phyloP scores from a whole-genome alignment of 2,888 invertebrate species.

The Chrysodeixis includens region DNA sequence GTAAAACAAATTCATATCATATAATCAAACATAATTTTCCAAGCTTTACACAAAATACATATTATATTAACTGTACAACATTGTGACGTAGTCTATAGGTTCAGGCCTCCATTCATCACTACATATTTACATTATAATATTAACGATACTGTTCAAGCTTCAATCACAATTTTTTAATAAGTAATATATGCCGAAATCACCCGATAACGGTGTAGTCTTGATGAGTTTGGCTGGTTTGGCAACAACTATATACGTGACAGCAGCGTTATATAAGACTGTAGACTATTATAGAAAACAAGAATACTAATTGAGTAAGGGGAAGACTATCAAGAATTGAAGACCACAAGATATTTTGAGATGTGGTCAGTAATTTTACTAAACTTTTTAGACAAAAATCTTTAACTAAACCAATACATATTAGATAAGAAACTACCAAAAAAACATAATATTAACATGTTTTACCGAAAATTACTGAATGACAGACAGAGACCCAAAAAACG shows the following conservation, averaged over 20 bases:
- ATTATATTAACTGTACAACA: conserved; percentile 62
- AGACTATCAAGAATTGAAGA: neutral
- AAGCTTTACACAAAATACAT: conserved; percentile 74
- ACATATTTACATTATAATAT: conserved; percentile 80
- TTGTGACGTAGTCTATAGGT: conserved; percentile 81
- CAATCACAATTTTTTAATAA: conserved; percentile 73
- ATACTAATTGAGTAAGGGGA: neutral
- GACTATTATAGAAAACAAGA: neutral
- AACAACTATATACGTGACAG: conserved; percentile 23
- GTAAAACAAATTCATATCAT: conserved; percentile 74
- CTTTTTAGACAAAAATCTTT: neutral
- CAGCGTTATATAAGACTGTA: neutral
- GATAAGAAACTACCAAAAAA: neutral
- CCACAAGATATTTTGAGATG: neutral
- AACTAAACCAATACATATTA: neutral
- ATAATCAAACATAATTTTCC: conserved; percentile 81
- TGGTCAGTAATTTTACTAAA: neutral
- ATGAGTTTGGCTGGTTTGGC: conserved; percentile 45
- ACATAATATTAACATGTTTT: neutral
- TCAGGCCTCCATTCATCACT: conserved; percentile 84
- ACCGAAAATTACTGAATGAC: neutral
- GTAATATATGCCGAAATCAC: conserved; percentile 76
- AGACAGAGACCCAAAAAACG: neutral
- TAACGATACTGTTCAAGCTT: conserved; percentile 66
- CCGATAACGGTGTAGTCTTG: conserved; percentile 57